phyloP scores from a whole-genome alignment of 2,888 invertebrate species.

The Siphlonurus alternatus region DNA sequence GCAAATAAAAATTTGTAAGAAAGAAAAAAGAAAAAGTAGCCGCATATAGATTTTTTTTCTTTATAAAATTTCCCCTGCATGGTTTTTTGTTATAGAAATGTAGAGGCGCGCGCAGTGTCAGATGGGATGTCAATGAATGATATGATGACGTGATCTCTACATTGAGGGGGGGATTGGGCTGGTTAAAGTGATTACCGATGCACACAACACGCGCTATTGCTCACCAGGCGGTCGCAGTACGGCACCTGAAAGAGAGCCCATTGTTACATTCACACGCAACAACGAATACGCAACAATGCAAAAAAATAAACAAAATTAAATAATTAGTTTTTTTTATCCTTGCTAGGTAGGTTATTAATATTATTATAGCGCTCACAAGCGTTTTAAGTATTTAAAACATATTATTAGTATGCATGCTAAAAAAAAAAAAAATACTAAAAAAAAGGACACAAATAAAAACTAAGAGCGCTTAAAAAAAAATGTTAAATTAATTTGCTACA shows the following conservation, averaged over 20 bases:
- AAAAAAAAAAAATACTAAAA: too few relatives aligned
- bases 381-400: background rate
- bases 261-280: conserved; percentile 28
- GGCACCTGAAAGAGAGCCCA: conserved; percentile 51
- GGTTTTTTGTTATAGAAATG: too few relatives aligned
- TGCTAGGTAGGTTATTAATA: too few relatives aligned
- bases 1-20: too few relatives aligned
- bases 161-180: conserved; percentile 8
- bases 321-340: too few relatives aligned
- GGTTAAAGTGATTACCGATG: conserved; percentile 51
- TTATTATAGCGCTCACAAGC: conserved; percentile 6
- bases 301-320: conserved; percentile 21
- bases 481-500: background rate
- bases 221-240: conserved; percentile 87
- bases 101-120: too few relatives aligned
- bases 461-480: background rate
- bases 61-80: too few relatives aligned
- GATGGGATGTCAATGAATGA: too few relatives aligned
- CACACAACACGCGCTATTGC: conserved; percentile 90
- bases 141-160: too few relatives aligned
- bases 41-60: too few relatives aligned
- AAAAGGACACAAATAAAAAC: conserved; percentile 5
- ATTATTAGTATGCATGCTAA: conserved; percentile 6
- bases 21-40: too few relatives aligned
- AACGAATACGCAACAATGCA: conserved; percentile 17